Percentiles rank a stretch among this genome's conserved stretches.
Conservation (phyloP, 2,888 invertebrate genomes). For the Cabera pusaria region DNA sequence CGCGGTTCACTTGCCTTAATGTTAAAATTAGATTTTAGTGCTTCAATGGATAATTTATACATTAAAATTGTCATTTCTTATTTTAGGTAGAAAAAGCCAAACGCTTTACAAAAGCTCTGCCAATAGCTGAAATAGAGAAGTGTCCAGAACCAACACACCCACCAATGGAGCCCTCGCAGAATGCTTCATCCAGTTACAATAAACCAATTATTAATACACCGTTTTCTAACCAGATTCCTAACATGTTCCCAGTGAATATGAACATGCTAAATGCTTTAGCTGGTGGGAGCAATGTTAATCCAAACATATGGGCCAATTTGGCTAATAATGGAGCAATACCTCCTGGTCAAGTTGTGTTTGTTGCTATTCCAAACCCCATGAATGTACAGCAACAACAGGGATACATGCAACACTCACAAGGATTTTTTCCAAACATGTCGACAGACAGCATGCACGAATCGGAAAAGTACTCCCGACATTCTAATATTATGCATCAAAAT, state of each 20-base stretch:
- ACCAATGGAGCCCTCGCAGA: constrained; percentile 34
- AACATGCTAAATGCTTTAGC: constrained; percentile 4
- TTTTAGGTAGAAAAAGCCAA: constrained; percentile 56
- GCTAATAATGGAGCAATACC: background rate
- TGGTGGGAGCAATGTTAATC: background rate
- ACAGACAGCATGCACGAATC: background rate
- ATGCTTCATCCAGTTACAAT: constrained; percentile 30
- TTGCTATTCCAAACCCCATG: constrained; percentile 1
- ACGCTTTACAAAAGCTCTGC: constrained; percentile 29
- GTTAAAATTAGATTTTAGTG: too few relatives aligned
- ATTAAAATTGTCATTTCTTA: too few relatives aligned
- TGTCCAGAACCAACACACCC: constrained; percentile 55
- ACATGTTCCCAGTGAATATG: constrained; percentile 16
- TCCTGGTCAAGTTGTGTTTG: constrained; percentile 4
- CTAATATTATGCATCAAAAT: too few relatives aligned
- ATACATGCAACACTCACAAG: constrained; percentile 3
- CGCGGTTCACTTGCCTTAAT: too few relatives aligned
- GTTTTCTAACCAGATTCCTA: constrained; percentile 31
- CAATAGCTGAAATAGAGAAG: constrained; percentile 26
- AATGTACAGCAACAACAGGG: constrained; percentile 2
- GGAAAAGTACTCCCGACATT: background rate
- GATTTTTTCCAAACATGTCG: constrained; percentile 2
- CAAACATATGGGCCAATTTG: constrained; percentile 2
- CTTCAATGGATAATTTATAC: too few relatives aligned
- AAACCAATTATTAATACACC: constrained; percentile 43